Base-by-base conservation (phyloP, 2,113 vertebrate species). In the Lycaon pictus region DNA sequence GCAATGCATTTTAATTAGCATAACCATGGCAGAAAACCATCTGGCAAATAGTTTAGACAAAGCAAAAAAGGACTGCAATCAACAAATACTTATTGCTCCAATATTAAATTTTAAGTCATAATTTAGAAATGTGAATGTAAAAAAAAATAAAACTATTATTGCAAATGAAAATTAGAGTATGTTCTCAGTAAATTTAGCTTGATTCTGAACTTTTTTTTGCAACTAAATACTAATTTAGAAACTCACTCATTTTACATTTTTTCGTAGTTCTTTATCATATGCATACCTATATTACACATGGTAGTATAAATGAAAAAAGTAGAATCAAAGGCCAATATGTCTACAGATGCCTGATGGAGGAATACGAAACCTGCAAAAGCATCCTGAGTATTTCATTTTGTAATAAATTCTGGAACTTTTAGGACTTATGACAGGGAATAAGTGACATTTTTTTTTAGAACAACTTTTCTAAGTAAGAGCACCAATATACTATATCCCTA, bases 41-140 rank as follows among this genome's bases (percentile, higher is more conserved):
- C 98, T 97, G 98, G 98, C 98, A 98, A 98, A 98, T 92, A 98
- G 98, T 98, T 98, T 97, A 98, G 97, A 98, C 94, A 98, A 98
- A 98, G 98, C 98, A 98, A 98, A 98, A 96, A 97, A 93, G 83
- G 94, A 98, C 27, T 97, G 98, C 84, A 0, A 99, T 98, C 97
- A 98, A 98, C 96, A 98, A 99, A 99, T 99, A 99, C 99, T 99
- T 98, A 97, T 99, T 99, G 99, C 99, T 99, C 99, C 99, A 99
- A 98, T 98, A 98, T 98, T 92, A 98, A 96, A 53, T 96, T 85
- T 96, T 95, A 98, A 94, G 88, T 96, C 8, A 89, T 93, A 88
- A 74, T 85, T 96, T 72, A 97, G 95, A 95, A 97, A 97, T 96
- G 85, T 10, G 72, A 97, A 97, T 90, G 82, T 53, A 95, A 35